phyloP scores from a whole-genome alignment of 2,888 invertebrate genomes.

The Exephanes ischioxanthus region DNA sequence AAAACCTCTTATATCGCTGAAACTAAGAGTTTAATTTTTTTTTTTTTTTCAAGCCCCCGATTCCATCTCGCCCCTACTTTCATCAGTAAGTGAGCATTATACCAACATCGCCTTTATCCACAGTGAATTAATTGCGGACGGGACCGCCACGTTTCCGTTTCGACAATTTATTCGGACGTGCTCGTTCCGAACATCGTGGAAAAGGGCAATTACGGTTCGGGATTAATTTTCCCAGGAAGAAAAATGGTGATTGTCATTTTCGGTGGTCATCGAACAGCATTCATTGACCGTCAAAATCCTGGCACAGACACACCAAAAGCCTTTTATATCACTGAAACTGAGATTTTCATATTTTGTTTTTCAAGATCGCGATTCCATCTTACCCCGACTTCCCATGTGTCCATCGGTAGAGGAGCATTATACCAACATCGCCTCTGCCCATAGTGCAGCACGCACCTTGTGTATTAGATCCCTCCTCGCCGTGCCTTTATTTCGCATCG shows the following conservation, averaged over 20 bases:
- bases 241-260: background rate
- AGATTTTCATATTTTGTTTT: background rate
- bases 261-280: too few relatives aligned
- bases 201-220: background rate
- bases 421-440: slow-evolving; percentile 3
- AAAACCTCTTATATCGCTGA: background rate
- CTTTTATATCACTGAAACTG: background rate
- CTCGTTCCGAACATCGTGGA: background rate
- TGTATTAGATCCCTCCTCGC: slow-evolving; percentile 5
- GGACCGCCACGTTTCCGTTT: background rate
- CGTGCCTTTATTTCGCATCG: slow-evolving; percentile 35
- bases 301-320: background rate
- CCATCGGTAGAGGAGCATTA: background rate
- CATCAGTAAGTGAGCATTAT: background rate
- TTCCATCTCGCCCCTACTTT: background rate
- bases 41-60: background rate
- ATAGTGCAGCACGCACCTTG: slow-evolving; percentile 4
- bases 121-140: background rate
- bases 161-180: background rate
- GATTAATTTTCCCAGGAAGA: background rate
- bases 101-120: background rate
- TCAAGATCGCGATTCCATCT: background rate
- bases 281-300: too few relatives aligned
- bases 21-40: background rate
- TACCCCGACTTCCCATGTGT: background rate